phyloP scores from a whole-genome alignment of 2,797 vertebrate genomes.

The Gallinago stenura region DNA sequence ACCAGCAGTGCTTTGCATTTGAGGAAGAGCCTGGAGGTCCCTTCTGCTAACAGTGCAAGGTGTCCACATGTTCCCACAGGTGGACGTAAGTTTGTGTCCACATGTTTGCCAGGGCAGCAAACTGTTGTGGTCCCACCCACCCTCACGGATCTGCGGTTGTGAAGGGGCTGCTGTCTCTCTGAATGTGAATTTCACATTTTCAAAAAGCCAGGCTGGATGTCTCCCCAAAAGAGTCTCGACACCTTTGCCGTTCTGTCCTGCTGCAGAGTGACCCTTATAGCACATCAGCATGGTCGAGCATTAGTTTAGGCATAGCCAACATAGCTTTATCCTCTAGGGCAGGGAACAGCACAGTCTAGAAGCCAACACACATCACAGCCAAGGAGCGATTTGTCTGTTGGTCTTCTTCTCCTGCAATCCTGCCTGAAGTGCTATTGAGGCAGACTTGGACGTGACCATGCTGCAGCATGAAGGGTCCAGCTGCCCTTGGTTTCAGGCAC shows the following conservation, averaged over 20 bases:
- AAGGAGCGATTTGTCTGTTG: neutral
- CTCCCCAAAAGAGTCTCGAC: neutral
- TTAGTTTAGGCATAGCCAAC: neutral
- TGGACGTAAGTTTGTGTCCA: neutral
- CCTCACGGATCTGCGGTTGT: neutral
- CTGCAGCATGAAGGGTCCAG: fast-evolving
- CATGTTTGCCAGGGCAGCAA: neutral
- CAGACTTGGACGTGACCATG: neutral
- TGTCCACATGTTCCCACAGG: neutral
- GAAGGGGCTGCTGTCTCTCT: neutral
- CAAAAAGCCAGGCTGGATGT: neutral
- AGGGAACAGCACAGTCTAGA: neutral
- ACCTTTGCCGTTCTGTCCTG: fast-evolving
- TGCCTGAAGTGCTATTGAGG: neutral
- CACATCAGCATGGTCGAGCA: neutral
- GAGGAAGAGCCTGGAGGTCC: neutral
- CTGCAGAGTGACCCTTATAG: fast-evolving
- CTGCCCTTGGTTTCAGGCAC: neutral
- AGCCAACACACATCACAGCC: neutral
- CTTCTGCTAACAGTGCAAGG: neutral
- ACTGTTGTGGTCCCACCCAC: neutral
- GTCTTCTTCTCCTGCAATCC: neutral
- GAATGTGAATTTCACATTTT: neutral
- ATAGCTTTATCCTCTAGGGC: neutral
- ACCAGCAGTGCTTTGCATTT: neutral